These are phyloP conservation scores for Pseudorectes ferrugineus DNA, from an alignment of 2,113 vertebrate genomes.

Conservation along the genomic window DNA sequence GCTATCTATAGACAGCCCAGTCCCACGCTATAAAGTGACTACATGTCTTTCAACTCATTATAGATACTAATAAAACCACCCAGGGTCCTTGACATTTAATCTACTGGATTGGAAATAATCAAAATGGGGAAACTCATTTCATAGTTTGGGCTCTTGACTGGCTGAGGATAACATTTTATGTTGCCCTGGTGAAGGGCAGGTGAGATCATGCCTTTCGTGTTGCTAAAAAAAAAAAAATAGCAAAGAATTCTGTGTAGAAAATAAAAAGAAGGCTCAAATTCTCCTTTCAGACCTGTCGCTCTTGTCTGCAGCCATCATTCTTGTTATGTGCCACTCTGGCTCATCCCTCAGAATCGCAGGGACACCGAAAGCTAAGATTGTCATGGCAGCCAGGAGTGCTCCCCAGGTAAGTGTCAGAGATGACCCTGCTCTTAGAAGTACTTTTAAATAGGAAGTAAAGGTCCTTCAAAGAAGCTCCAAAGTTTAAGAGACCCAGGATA, in stretches of 20 bases:
- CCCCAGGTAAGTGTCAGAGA: not conserved
- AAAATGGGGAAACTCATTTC: not conserved
- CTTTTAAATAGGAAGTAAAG: not conserved
- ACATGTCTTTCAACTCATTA: not conserved
- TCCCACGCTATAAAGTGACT: not conserved
- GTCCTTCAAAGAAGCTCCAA: not conserved
- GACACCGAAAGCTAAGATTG: not conserved
- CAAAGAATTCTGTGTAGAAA: not conserved
- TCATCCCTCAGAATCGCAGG: not conserved
- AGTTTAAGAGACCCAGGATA: not conserved
- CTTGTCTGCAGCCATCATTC: not conserved
- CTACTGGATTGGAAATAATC: not conserved
- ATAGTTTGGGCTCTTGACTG: not conserved
- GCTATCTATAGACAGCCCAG: not conserved
- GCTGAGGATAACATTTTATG: not conserved
- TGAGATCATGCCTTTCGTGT: not conserved
- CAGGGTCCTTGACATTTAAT: slow-evolving; percentile 24
- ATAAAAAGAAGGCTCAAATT: not conserved
- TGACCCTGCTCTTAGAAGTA: not conserved
- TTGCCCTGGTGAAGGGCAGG: not conserved
- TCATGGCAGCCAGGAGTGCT: not conserved
- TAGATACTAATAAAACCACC: not conserved
- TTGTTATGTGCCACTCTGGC: not conserved
- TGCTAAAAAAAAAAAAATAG: not conserved
- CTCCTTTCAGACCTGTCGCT: not conserved